phyloP scores from a whole-genome alignment of 2,797 vertebrate genomes.

The Kryptolebias ocellatus region DNA sequence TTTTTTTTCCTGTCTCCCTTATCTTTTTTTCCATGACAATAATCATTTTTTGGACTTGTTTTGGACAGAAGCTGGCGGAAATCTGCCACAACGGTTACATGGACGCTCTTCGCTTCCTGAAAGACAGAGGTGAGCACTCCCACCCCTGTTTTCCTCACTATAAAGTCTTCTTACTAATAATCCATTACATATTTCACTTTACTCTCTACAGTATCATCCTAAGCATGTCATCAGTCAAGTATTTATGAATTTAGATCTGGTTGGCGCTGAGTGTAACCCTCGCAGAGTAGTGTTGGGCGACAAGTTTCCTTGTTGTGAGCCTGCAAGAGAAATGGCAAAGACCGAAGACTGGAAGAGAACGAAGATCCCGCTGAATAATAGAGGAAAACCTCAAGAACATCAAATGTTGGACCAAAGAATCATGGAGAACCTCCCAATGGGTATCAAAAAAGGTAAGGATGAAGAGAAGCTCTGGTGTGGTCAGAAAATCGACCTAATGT shows the following conservation, averaged over 20 bases:
- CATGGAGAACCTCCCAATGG: slow-evolving; percentile 43
- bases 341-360: background rate
- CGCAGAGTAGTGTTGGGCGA: background rate
- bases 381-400: slow-evolving; percentile 5
- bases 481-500: background rate
- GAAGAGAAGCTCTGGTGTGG: background rate
- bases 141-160: background rate
- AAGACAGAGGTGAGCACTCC: slow-evolving; percentile 78
- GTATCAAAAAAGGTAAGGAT: slow-evolving; percentile 52
- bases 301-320: slow-evolving; percentile 37
- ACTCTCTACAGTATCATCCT: background rate
- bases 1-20: too few relatives aligned
- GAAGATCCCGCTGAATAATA: background rate
- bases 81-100: slow-evolving; percentile 88
- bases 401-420: slow-evolving; percentile 33
- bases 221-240: background rate
- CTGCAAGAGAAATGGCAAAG: background rate
- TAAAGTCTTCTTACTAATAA: background rate
- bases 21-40: too few relatives aligned
- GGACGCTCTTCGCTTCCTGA: slow-evolving; percentile 86
- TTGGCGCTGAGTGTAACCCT: slow-evolving; percentile 9
- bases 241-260: slow-evolving; percentile 45
- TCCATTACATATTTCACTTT: background rate
- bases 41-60: background rate
- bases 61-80: slow-evolving; percentile 82